Percentiles rank a stretch among this genome's conserved stretches.
These are phyloP conservation scores for Darevskia mixta DNA, from an alignment of 2,797 vertebrate species.

Conservation along the genomic window DNA sequence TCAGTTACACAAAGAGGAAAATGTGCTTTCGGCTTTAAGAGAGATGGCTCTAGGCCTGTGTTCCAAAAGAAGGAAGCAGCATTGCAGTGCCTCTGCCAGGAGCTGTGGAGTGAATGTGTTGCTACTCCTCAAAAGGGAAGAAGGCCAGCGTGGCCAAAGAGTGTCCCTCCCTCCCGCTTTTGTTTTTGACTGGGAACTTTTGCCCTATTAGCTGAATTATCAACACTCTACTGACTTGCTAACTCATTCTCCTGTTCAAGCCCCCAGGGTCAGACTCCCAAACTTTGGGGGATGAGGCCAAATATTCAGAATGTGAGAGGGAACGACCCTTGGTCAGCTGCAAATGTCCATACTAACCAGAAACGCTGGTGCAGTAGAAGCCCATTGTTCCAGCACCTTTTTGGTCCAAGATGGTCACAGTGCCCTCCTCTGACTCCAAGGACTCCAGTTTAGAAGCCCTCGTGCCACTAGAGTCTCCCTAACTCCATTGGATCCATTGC, in stretches of 20 bases:
- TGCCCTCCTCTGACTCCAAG: too few species aligned
- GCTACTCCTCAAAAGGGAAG: constrained; percentile 1
- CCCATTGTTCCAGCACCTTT: too few species aligned
- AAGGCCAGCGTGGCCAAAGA: constrained; percentile 38
- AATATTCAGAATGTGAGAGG: neutral
- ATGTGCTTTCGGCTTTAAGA: constrained; percentile 49
- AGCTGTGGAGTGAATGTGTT: constrained; percentile 31
- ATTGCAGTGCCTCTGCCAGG: constrained; percentile 23
- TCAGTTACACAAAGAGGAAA: constrained; percentile 48
- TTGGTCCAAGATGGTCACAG: too few species aligned
- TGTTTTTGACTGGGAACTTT: constrained; percentile 25
- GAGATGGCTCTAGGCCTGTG: constrained; percentile 61
- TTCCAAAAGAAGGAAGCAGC: constrained; percentile 53
- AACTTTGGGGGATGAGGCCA: neutral
- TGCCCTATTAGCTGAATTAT: neutral
- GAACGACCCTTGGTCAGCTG: too few species aligned
- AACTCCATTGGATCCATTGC: too few species aligned
- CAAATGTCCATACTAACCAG: too few species aligned
- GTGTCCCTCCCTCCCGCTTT: neutral
- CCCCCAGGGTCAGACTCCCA: neutral
- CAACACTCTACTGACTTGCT: neutral
- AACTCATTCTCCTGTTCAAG: neutral
- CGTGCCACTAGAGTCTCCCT: too few species aligned
- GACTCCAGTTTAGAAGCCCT: too few species aligned
- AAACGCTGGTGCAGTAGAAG: too few species aligned